Evolutionary conservation across 2,113 vertebrate species (phyloP), one percentile per base, ranked within the genome.

Genomic region (Peromyscus maniculatus): DNA sequence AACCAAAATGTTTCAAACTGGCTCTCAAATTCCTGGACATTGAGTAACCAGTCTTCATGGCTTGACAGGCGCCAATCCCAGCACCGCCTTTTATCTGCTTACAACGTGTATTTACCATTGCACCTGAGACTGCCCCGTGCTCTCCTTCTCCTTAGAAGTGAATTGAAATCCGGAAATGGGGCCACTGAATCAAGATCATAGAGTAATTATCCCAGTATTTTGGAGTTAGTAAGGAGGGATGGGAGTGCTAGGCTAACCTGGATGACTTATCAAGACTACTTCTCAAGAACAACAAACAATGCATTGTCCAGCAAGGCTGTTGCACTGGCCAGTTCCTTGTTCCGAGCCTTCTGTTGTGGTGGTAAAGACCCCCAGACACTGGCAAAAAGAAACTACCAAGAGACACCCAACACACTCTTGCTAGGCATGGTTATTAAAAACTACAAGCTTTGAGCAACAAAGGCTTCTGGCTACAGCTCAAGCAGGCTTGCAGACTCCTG

Each of bases 381-480:
- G 59, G 86, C 88, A 79, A 52, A 55, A 9, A 79, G 31, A 79
- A 78, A 79, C 89, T 87, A 77, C 31, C 64, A 22, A 88, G 69
- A 96, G 72, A 80, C 78, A 83, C 13, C 39, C 57, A 19, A 24
- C 13, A 26, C 55, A 67, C 74, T 95, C 82, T 92, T 66, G 52
- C 87, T 94, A 55, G 15, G 82, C 82, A 79, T 52, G 36, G 26
- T 91, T 93, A 94, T 86, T 88, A 94, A 96, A 82, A 94, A 49
- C 49, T 71, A 21, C 15, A 80, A 88, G 66, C 52, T 28, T 71
- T 59, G 62, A n/a, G 31, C 28, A 55, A 43, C 9, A 36, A 67
- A 94, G 28, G 49, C 52, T 93, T 66, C 87, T 55, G 92, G 95
- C 39, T 83, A 80, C 26, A 28, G 64, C 24, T 84, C 78, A 94